phyloP scores from a whole-genome alignment of 92 coral and sea anemone genomes.

The Zoanthus solanderi region DNA sequence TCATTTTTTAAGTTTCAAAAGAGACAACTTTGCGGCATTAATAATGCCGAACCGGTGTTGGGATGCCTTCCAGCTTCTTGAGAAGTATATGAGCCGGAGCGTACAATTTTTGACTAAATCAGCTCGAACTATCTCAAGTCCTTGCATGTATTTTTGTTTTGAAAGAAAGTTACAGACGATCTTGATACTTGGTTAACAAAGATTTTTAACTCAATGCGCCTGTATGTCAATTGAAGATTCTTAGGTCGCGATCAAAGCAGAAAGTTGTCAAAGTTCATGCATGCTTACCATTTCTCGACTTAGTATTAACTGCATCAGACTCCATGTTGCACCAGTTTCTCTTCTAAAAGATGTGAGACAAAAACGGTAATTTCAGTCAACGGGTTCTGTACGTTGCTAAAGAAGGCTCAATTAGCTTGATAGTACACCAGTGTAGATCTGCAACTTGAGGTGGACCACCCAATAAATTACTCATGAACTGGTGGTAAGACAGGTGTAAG shows the following conservation, averaged over 20 bases:
- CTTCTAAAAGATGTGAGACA: neutral
- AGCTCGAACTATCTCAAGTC: neutral
- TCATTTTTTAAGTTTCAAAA: neutral
- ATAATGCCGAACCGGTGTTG: neutral
- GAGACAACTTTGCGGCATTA: constrained; percentile 34
- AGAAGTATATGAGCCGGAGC: neutral
- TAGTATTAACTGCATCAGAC: constrained; percentile 6
- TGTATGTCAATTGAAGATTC: constrained; percentile 8
- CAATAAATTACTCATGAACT: constrained; percentile 66
- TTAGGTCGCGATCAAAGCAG: constrained; percentile 26
- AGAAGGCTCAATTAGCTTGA: constrained; percentile 9
- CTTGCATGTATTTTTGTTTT: neutral
- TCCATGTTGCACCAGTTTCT: constrained; percentile 10
- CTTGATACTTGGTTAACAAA: constrained; percentile 17
- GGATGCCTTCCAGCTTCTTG: constrained; percentile 10
- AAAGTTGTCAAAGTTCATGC: neutral
- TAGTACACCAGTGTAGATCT: constrained; percentile 34
- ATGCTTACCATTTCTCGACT: constrained; percentile 30
- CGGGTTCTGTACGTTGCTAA: constrained; percentile 1
- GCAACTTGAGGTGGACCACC: constrained; percentile 27
- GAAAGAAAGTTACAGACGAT: neutral
- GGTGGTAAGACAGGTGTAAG: constrained; percentile 82
- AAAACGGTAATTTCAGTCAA: neutral
- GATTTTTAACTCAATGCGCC: neutral
- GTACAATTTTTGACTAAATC: neutral